phyloP scores from a whole-genome alignment of 2,797 vertebrate genomes.

The Halcyon leucocephala region DNA sequence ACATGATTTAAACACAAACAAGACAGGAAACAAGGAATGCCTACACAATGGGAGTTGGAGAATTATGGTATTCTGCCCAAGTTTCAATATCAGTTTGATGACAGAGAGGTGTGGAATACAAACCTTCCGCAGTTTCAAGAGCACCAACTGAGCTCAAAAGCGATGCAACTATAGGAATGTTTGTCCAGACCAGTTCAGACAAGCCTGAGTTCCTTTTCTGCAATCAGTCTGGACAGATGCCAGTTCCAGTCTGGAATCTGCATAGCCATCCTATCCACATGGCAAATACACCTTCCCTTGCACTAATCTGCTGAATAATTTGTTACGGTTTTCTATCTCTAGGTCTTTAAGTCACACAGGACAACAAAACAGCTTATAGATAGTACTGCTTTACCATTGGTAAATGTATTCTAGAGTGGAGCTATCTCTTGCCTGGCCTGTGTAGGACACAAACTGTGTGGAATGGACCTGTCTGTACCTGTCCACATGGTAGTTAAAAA shows the following conservation, averaged over 20 bases:
- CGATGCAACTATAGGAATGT: not conserved
- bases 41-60: not conserved
- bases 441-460: not conserved
- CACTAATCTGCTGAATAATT: not conserved
- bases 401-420: not conserved
- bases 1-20: not conserved
- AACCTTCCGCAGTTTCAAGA: fast-evolving
- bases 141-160: not conserved
- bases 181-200: not conserved
- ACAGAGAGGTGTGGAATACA: not conserved
- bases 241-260: not conserved
- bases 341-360: not conserved
- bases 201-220: not conserved
- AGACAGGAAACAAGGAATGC: not conserved
- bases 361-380: not conserved
- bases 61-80: not conserved
- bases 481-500: not conserved
- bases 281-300: not conserved
- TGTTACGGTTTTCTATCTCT: not conserved
- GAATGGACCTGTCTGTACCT: not conserved
- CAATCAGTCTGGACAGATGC: not conserved
- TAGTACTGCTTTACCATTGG: not conserved
- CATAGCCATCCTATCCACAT: not conserved
- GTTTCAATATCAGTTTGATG: not conserved
- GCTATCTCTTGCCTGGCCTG: not conserved